These are phyloP conservation scores for Lochmaea crataegi DNA, from an alignment of 2,888 invertebrate species.

Conservation along the genomic window DNA sequence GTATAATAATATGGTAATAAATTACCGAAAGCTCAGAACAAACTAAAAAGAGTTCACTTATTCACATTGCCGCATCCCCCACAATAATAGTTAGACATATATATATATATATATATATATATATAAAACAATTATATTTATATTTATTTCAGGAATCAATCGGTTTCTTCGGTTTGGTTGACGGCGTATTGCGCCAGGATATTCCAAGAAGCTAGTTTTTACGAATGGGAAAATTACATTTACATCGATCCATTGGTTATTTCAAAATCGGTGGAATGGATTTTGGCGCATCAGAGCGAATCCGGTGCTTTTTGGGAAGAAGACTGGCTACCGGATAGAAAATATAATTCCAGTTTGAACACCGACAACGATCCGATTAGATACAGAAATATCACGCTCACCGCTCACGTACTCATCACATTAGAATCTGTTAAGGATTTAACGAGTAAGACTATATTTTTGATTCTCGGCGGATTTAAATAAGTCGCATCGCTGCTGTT, in stretches of 20 bases:
- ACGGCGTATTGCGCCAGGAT: constrained; percentile 91
- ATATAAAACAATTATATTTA: not conserved
- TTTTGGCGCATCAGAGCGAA: constrained; percentile 84
- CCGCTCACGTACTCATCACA: constrained; percentile 93
- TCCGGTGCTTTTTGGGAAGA: constrained; percentile 92
- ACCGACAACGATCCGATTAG: constrained; percentile 67
- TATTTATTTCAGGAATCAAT: constrained; percentile 75
- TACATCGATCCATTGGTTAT: constrained; percentile 93
- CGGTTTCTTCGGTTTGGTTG: constrained; percentile 89
- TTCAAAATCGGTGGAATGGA: constrained; percentile 86
- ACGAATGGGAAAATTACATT: constrained; percentile 97
- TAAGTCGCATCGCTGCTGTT: too few relatives aligned
- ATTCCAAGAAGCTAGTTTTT: constrained; percentile 92
- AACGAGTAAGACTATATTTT: constrained; percentile 55
- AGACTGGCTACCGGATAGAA: constrained; percentile 88
- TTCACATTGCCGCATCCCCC: too few relatives aligned
- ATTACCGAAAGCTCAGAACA: too few relatives aligned
- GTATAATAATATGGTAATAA: too few relatives aligned
- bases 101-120: too few relatives aligned
- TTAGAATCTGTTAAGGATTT: constrained; percentile 87
- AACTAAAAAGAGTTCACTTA: too few relatives aligned
- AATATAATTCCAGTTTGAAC: constrained; percentile 82
- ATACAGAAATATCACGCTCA: constrained; percentile 87
- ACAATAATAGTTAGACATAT: too few relatives aligned
- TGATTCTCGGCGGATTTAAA: not conserved